Evolutionary conservation across 2,888 invertebrate species (phyloP).

Genomic region (Stenichneumon culpator): DNA sequence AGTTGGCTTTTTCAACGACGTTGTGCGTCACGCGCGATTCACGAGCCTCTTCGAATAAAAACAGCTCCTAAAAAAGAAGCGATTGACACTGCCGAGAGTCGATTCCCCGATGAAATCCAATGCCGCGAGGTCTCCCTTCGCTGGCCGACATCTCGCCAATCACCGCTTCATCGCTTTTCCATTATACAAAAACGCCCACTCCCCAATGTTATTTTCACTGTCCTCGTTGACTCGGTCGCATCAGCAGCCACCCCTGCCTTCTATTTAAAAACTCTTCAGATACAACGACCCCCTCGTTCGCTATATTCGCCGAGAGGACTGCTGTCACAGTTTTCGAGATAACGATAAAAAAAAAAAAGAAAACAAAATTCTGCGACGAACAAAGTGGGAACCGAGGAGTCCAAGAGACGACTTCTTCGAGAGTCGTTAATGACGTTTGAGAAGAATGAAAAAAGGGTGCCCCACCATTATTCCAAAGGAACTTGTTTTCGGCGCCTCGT

Average conservation of each 20-base stretch:
- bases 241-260: slow-evolving; percentile 11
- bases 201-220: slow-evolving; percentile 35
- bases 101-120: slow-evolving; percentile 74
- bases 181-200: slow-evolving; percentile 50
- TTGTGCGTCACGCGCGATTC: slow-evolving; percentile 62
- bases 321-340: slow-evolving; percentile 15
- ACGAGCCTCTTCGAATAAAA: slow-evolving; percentile 58
- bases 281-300: neutral
- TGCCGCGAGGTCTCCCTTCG: slow-evolving; percentile 67
- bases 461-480: slow-evolving; percentile 3
- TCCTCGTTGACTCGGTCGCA: slow-evolving; percentile 34
- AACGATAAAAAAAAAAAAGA: slow-evolving; percentile 17
- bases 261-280: slow-evolving; percentile 43
- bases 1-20: slow-evolving; percentile 59
- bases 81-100: slow-evolving; percentile 27
- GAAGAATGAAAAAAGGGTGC: slow-evolving; percentile 7
- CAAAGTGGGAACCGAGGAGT: neutral
- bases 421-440: slow-evolving; percentile 37
- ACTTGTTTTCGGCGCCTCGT: neutral
- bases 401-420: neutral
- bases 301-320: neutral
- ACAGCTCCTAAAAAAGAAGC: slow-evolving; percentile 37
- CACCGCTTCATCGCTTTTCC: slow-evolving; percentile 56
- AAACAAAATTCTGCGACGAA: slow-evolving; percentile 27
- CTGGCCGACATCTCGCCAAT: slow-evolving; percentile 55